Conservation (phyloP, 2,113 vertebrate species). For the Myotis brandtii region DNA sequence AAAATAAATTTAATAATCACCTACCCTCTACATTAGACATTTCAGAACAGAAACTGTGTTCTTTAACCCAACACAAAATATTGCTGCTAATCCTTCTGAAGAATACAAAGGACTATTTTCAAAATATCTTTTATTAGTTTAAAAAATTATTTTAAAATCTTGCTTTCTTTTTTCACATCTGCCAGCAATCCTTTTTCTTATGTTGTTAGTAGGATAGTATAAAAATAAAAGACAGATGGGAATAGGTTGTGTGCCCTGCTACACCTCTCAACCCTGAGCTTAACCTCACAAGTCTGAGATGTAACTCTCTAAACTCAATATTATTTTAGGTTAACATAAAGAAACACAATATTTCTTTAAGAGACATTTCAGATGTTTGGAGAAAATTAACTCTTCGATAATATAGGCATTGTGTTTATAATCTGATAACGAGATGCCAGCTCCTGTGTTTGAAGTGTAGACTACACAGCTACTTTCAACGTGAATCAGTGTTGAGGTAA, state of each 20-base stretch:
- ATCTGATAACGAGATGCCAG: constrained; percentile 52
- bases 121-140: constrained; percentile 51
- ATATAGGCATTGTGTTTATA: constrained; percentile 65
- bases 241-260: background rate
- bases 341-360: constrained; percentile 27
- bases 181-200: background rate
- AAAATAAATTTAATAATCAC: constrained; percentile 49
- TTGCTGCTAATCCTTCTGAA: constrained; percentile 42
- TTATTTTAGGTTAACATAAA: constrained; percentile 30
- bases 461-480: constrained; percentile 75
- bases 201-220: background rate
- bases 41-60: constrained; percentile 34
- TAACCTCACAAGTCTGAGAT: background rate
- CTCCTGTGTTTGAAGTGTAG: constrained; percentile 79
- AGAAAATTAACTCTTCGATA: constrained; percentile 45
- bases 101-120: constrained; percentile 1
- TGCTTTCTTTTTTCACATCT: constrained; percentile 11
- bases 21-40: background rate
- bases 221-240: background rate
- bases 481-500: constrained; percentile 68
- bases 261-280: background rate
- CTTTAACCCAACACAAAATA: constrained; percentile 27
- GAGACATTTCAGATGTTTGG: constrained; percentile 42
- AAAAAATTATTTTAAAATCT: background rate
- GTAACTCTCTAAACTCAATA: background rate